Evolutionary conservation across 1,140 invertebrate species (phyloP), one percentile per base, ranked within the genome.

Genomic region (Hydropsyche tenuis): DNA sequence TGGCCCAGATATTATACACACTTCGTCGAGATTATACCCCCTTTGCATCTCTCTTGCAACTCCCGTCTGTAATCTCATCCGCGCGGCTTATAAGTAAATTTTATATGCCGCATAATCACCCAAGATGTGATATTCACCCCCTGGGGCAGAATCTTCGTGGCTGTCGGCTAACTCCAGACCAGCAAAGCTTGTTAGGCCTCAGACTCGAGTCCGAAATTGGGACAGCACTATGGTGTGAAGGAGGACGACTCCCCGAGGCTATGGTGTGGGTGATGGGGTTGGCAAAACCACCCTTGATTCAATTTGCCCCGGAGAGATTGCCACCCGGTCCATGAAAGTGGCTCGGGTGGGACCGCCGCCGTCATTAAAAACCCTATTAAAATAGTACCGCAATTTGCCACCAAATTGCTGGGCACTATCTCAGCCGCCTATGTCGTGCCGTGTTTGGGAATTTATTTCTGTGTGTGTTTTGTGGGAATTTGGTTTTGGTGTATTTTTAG

Each of bases 171-270:
- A 37, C 30, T 4, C 9, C 30, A 3, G 9, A 37, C 12, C 62
- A 16, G 65, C n/a, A 68, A 37, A 68, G 43, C 65, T 68, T 68
- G 65, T 68, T 68, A 68, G 65, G 65, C 65, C 23, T 11, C 48
- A 68, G 65, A 68, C 65, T 68, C 45, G 42, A 45, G 65, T 68
- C 65, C 65, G 65, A 68, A 68, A 68, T 68, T 48, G 65, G 65
- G 65, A n/a, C 43, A 66, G 65, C 43, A 48, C 65, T 68, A 12
- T 46, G 45, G 45, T 37, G 30, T 37, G 30, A 37, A 37, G 3
- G 30, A 9, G 30, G 30, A 9, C 9, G 30, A 9, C 30, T 37
- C 9, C 9, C 3, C 3, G 65, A 45, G 65, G 12, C 22, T 25
- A 45, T 18, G 25, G 20, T 68, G 11, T 20, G 45, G 45, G 65